Percentiles rank a stretch among this genome's conserved stretches.
phyloP scores from a whole-genome alignment of 2,888 invertebrate genomes.

The Acrocyrtus sp. region DNA sequence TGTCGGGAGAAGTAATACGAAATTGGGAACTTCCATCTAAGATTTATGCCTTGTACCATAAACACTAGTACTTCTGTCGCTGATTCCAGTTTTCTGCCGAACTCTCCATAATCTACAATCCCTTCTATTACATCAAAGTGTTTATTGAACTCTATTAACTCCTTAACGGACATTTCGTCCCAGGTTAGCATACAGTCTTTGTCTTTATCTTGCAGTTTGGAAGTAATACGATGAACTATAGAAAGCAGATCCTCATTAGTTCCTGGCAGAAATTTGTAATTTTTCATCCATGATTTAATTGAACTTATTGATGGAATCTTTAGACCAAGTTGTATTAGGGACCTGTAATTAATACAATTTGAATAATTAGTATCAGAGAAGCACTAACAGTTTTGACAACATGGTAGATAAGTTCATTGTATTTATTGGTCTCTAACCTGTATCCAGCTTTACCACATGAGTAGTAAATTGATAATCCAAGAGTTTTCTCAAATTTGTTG shows the following conservation, averaged over 20 bases:
- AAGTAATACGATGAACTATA: not conserved
- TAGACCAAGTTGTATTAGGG: not conserved
- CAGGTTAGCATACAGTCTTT: constrained; percentile 24
- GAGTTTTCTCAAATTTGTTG: not conserved
- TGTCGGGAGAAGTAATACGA: constrained; percentile 16
- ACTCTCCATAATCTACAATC: constrained; percentile 19
- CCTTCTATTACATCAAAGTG: constrained; percentile 22
- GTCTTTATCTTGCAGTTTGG: not conserved
- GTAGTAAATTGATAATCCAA: constrained; percentile 3
- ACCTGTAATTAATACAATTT: too few relatives aligned
- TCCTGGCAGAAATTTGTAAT: not conserved
- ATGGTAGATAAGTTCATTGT: too few relatives aligned
- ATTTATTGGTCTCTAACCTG: too few relatives aligned
- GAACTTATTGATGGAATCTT: not conserved
- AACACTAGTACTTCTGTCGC: constrained; percentile 26
- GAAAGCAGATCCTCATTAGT: not conserved
- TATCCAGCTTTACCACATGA: constrained; percentile 2
- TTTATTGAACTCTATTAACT: constrained; percentile 18
- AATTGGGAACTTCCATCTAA: constrained; percentile 21
- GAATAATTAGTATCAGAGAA: too few relatives aligned
- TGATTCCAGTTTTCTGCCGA: not conserved
- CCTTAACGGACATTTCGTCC: constrained; percentile 41
- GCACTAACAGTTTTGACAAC: too few relatives aligned
- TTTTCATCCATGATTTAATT: not conserved
- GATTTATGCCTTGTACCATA: constrained; percentile 18